Conservation (phyloP, 2,888 invertebrate species). For the Clunio marinus region DNA sequence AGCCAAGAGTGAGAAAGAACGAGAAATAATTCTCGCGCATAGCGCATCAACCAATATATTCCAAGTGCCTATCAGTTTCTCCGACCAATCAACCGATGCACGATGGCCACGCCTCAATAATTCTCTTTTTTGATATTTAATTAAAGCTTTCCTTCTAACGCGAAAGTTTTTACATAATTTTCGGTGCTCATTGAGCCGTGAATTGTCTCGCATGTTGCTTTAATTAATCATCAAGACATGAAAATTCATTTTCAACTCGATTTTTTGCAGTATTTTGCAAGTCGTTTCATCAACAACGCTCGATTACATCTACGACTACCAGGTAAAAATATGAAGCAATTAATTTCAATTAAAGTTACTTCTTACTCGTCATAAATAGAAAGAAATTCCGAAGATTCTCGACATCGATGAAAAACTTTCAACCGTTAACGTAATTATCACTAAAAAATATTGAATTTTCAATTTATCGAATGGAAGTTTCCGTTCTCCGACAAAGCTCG, state of each 20-base stretch:
- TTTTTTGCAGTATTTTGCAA: no score
- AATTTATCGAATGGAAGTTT: not conserved
- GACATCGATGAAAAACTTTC: not conserved
- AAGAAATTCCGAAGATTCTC: not conserved
- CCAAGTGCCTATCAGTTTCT: slow-evolving; percentile 31
- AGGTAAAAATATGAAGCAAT: not conserved
- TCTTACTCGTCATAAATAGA: no score
- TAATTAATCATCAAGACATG: not conserved
- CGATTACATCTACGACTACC: not conserved
- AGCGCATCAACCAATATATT: slow-evolving; percentile 26
- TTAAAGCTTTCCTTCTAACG: not conserved
- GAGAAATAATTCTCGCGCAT: slow-evolving; percentile 31
- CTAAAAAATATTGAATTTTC: not conserved
- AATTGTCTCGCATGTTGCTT: slow-evolving; percentile 29
- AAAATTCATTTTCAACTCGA: not conserved
- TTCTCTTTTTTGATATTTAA: not conserved
- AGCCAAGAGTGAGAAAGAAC: no score
- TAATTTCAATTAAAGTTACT: slow-evolving; percentile 1
- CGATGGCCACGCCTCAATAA: slow-evolving; percentile 30
- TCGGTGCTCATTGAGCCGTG: slow-evolving; percentile 28
- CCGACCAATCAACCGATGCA: slow-evolving; percentile 32
- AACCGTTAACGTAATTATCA: slow-evolving; percentile 1
- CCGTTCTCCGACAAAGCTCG: not conserved
- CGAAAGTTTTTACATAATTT: slow-evolving; percentile 23
- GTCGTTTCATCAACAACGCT: no score